Evolutionary conservation across 2,888 invertebrate genomes (phyloP), one percentile per base, ranked within the genome.

Genomic region (Heliconius hortense): DNA sequence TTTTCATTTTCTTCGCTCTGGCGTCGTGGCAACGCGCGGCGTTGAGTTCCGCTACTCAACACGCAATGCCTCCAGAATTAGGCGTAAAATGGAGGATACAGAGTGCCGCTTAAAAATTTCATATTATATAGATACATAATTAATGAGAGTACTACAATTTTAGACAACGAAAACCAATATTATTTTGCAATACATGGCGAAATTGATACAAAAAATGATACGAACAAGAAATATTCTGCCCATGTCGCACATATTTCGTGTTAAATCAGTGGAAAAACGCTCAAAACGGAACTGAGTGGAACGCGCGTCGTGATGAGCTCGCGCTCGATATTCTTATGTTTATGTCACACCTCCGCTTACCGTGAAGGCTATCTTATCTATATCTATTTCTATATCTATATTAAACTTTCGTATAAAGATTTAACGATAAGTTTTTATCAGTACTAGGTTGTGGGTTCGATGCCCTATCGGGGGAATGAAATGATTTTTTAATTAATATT

Each of bases 251-350:
- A 70, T 39, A 59, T 75, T 75, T 66, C n/a, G 70, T 59, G 75
- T 66, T 60, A 73, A 77, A 76, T 76, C 67, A 59, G 73, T 70
- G 77, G 62, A 71, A 75, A 76, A 77, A 76, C 73, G 73, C 53
- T 71, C 76, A 68, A 53, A 78, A 59, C 64, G 77, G 77, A 76
- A 76, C 68, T 76, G 76, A 75, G 69, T 78, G 74, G 74, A 76
- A 74, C 72, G 72, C 69, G 68, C 83, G 80, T 81, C 84, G 79
- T 78, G 83, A 80, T 80, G 81, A 75, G 83, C 81, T 83, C 84
- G 80, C 78, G 82, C 81, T 81, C 81, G 75, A 84, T 85, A 84
- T 82, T 79, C 28, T 68, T 39, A 62, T 75, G 62, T 77, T 73
- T 66, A 62, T 73, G 64, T 75, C 67, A 71, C 69, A 76, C 74